Conservation (phyloP, 2,113 vertebrate genomes). For the Indicator maculatus region DNA sequence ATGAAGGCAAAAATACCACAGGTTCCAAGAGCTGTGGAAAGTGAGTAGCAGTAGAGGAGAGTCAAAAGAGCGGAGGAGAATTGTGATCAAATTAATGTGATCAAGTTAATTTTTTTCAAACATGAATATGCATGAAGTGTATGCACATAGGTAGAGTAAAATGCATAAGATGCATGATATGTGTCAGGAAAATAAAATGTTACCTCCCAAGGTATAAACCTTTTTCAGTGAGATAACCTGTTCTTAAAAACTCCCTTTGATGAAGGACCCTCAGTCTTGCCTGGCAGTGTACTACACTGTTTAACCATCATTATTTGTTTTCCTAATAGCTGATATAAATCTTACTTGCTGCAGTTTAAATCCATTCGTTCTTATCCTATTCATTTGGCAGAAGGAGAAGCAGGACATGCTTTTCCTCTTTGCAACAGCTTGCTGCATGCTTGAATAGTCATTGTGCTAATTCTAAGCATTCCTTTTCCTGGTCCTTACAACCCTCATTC, state of each 20-base stretch:
- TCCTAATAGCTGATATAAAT: background rate
- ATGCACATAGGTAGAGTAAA: background rate
- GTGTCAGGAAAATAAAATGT: background rate
- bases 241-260: background rate
- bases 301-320: background rate
- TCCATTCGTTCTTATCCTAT: background rate
- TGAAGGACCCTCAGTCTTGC: background rate
- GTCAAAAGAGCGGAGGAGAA: background rate
- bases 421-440: background rate
- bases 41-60: fast-evolving
- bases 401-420: background rate
- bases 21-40: background rate
- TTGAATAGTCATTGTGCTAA: background rate
- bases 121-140: background rate
- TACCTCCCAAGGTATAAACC: background rate
- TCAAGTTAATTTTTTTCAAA: constrained; percentile 13
- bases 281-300: background rate
- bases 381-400: background rate
- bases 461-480: background rate
- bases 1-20: background rate
- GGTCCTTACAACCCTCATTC: background rate
- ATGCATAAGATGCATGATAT: background rate
- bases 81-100: background rate
- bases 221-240: background rate
- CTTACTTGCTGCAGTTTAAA: background rate